These are phyloP conservation scores for Epistrophella euchroma DNA, from an alignment of 2,888 invertebrate species.

Conservation along the genomic window DNA sequence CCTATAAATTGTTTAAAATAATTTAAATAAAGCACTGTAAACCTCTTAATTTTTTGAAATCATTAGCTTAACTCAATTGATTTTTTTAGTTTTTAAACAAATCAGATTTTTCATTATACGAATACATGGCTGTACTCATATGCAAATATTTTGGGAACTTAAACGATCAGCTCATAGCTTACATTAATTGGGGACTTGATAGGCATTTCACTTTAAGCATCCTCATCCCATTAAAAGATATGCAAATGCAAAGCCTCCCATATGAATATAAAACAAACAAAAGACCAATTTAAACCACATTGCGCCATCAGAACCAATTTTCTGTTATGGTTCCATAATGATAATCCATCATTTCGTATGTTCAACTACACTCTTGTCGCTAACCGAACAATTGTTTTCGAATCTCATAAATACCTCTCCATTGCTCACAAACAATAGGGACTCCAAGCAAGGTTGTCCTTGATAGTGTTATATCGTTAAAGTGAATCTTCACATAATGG, in stretches of 20 bases:
- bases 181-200: neutral
- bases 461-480: slow-evolving; percentile 25
- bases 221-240: neutral
- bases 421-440: slow-evolving; percentile 5
- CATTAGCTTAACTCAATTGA: too few species aligned
- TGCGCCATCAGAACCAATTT: slow-evolving; percentile 22
- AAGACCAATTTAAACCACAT: slow-evolving; percentile 23
- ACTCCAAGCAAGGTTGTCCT: neutral
- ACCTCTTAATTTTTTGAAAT: too few species aligned
- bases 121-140: too few species aligned
- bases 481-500: slow-evolving; percentile 28
- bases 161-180: neutral
- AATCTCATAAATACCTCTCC: slow-evolving; percentile 20
- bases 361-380: slow-evolving; percentile 20
- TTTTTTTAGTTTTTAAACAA: too few species aligned
- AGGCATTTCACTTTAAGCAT: neutral
- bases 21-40: too few species aligned
- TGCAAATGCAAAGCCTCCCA: neutral
- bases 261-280: neutral
- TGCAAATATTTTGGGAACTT: too few species aligned
- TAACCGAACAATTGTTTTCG: slow-evolving; percentile 37
- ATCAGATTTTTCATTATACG: too few species aligned
- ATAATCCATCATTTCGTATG: slow-evolving; percentile 34
- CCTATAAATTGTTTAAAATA: too few species aligned
- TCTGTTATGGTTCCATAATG: slow-evolving; percentile 39